Base-by-base conservation (phyloP, 2,888 invertebrate species). In the Drosophila neotestacea region DNA sequence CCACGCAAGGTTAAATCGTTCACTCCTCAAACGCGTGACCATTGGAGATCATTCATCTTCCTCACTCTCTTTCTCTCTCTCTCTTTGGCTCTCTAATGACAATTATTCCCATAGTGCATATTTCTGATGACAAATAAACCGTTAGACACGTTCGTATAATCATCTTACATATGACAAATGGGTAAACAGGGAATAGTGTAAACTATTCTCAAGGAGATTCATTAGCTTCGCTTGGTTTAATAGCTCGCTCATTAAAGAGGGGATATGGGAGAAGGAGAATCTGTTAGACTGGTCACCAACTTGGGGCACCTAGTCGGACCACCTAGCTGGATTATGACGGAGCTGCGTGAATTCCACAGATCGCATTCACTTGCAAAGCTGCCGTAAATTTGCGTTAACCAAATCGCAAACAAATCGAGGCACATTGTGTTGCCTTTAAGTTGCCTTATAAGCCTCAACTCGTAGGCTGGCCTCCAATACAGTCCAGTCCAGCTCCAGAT, bases 401-500 rank as follows among this genome's bases (percentile, higher is more conserved):
- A 84, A 88, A 88, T 88, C 75, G 81, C 83, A 70, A 75, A 86
- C 88, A 85, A 85, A 85, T 85, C 84, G 87, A 74, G n/a, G 63
- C 71, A 63, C 85, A 74, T 77, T 79, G 73, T 68, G 60, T 55
- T 61, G 67, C 42, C 55, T 30, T 22, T 22, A 61, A 46, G 66
- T 65, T 78, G 60, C 81, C 83, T 68, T 85, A 68, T 80, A 79
- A 73, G 85, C 62, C n/a, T 38, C 51, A 41, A 36, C 52, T 64
- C 56, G 48, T 70, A 55, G 75, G 67, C 60, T 47, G 52, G 32
- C 32, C 32, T 6, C 32, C 22, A 22, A 22, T 27, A 30, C n/a
- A 36, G 11, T 52, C 39, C 10, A 36, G 16, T 59, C 32, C 39
- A 55, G 47, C 30, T 54, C 51, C 22, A 56, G 52, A 61, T 66